Evolutionary conservation across 1,140 invertebrate species (phyloP).

Genomic region (Caenorhabditis remanei): DNA sequence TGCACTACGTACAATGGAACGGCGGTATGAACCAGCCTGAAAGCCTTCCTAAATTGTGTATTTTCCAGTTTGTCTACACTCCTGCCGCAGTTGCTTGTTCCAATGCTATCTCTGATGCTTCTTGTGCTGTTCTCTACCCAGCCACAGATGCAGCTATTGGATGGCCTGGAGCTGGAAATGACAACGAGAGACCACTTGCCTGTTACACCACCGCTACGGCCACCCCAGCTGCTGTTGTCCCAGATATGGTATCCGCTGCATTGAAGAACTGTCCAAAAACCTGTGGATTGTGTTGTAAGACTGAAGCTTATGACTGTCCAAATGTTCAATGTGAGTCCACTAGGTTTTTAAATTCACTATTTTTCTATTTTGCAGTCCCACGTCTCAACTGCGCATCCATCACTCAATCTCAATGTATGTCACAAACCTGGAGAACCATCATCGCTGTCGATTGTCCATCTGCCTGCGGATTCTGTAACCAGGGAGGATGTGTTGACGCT

Average conservation of each 20-base stretch:
- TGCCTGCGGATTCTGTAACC: slow-evolving; percentile 58
- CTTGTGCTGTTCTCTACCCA: slow-evolving; percentile 11
- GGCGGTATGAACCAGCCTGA: too few relatives aligned
- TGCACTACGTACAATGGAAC: slow-evolving; percentile 4
- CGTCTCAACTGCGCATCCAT: slow-evolving; percentile 49
- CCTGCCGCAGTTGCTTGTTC: neutral
- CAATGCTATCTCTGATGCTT: neutral
- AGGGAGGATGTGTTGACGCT: slow-evolving; percentile 55
- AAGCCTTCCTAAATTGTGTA: too few relatives aligned
- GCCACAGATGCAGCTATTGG: neutral
- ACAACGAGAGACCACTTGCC: neutral
- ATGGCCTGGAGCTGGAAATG: slow-evolving; percentile 19
- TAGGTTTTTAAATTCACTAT: neutral
- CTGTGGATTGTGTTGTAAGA: slow-evolving; percentile 42
- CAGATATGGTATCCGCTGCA: neutral
- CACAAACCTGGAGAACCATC: slow-evolving; percentile 29
- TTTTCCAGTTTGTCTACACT: slow-evolving; percentile 6
- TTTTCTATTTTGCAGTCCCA: slow-evolving; percentile 8
- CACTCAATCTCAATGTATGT: slow-evolving; percentile 29
- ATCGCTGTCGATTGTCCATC: slow-evolving; percentile 53
- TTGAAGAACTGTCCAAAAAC: neutral
- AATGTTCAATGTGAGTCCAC: neutral
- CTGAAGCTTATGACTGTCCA: slow-evolving; percentile 33
- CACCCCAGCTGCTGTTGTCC: slow-evolving; percentile 2
- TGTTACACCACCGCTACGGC: neutral